Base-by-base conservation (phyloP, 2,888 invertebrate genomes). In the Ochropleura leucogaster region DNA sequence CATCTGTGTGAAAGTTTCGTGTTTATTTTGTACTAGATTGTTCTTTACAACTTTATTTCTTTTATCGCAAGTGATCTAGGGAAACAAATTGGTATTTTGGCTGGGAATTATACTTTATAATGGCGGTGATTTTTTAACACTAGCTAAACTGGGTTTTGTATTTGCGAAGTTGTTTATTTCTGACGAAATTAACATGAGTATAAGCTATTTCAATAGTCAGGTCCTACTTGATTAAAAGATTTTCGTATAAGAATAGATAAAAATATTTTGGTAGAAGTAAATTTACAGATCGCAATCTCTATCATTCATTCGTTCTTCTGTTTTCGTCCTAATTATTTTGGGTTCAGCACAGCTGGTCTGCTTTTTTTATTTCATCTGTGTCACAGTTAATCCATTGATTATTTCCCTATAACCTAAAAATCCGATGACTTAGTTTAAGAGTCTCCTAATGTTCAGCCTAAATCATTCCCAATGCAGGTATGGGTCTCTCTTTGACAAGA, bases 21-120 rank as follows among this genome's bases (percentile, higher is more conserved):
- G 86, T 87, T 87, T 86, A 82, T 78, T 82, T 86, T 87, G 70
- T 82, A 68, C 72, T 20, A 71, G 60, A 72, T 82, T 83, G 55
- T 72, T 75, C 57, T 51, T 64, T 71, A 87, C 86, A 86, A 82
- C 83, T 83, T 76, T 60, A 78, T 87, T 85, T 82, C 68, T 74
- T 77, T 76, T 79, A 85, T 86, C 84, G 51, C 57, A 42, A 62
- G 20, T 62, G 40, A 76, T 82, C 80, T 66, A 68, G 59, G 14
- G 30, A 60, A 51, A 76, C 69, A 57, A 82, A 82, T 84, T 67
- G 72, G 63, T 69, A 64, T 66, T 74, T 66, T 64, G 59, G 8
- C 12, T 63, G 2, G 47, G 44, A 55, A 59, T 82, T 12, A 59
- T 68, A 59, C 68, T 82, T 69, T 57, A n/a, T 68, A 53, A 53